Evolutionary conservation across 1,140 invertebrate species (phyloP).

Genomic region (Euborellia annulipes): DNA sequence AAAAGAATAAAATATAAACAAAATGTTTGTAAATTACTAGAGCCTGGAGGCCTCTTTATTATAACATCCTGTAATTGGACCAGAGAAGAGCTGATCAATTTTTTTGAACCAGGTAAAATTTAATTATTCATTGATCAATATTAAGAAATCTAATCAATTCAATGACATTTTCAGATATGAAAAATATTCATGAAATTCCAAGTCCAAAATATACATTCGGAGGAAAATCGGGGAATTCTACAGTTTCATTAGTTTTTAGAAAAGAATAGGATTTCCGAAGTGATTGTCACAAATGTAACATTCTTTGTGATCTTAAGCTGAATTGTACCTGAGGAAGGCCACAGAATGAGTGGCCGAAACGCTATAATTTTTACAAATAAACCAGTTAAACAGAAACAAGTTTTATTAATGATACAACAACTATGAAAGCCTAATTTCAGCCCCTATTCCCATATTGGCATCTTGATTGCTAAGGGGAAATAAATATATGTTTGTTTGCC

Average conservation of each 20-base stretch:
- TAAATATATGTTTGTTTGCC: too few relatives aligned
- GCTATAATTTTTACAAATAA: too few relatives aligned
- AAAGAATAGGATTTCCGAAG: too few relatives aligned
- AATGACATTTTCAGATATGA: conserved; percentile 42
- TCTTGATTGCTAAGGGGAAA: too few relatives aligned
- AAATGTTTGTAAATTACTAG: conserved; percentile 43
- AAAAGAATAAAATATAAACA: conserved; percentile 50
- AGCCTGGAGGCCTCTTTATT: conserved; percentile 49
- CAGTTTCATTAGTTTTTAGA: conserved; percentile 60
- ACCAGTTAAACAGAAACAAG: too few relatives aligned
- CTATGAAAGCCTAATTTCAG: too few relatives aligned
- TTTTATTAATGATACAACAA: too few relatives aligned
- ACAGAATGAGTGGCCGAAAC: too few relatives aligned
- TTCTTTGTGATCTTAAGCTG: too few relatives aligned
- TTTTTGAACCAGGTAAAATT: conserved; percentile 42
- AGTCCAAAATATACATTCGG: conserved; percentile 70
- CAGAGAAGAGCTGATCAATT: conserved; percentile 54
- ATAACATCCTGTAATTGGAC: conserved; percentile 95
- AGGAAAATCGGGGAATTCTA: conserved; percentile 59
- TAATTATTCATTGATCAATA: conserved; percentile 4
- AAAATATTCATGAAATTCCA: conserved; percentile 43
- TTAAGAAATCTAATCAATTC: conserved; percentile 4
- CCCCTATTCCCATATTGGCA: too few relatives aligned
- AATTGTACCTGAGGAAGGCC: too few relatives aligned
- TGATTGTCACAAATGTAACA: too few relatives aligned